Percentiles rank a stretch among this genome's conserved stretches.
phyloP scores from a whole-genome alignment of 53 echinoderm and acorn worm genomes.

The Temnopleurus reevesii region DNA sequence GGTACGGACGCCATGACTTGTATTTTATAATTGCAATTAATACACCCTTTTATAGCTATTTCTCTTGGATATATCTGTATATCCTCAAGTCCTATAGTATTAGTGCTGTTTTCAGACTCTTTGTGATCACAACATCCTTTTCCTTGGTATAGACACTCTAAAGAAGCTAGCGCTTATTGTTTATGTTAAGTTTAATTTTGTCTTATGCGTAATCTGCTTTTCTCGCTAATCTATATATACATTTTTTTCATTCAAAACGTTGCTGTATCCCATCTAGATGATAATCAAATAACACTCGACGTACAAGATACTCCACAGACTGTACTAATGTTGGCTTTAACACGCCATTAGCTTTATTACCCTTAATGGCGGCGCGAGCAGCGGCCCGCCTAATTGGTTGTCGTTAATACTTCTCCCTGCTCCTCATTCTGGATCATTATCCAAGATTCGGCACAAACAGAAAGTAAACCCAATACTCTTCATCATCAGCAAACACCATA shows the following conservation, averaged over 20 bases:
- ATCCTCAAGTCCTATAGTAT: too few species aligned
- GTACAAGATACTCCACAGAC: neutral
- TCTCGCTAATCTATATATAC: neutral
- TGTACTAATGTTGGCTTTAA: slow-evolving; percentile 57
- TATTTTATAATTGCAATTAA: too few species aligned
- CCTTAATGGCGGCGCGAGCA: slow-evolving; percentile 29
- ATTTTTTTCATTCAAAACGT: slow-evolving; percentile 14
- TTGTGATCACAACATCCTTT: too few species aligned
- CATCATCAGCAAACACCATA: neutral
- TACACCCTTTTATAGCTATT: too few species aligned
- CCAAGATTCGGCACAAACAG: slow-evolving; percentile 26
- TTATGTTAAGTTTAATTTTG: too few species aligned
- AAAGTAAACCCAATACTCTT: neutral
- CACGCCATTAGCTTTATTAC: slow-evolving; percentile 48
- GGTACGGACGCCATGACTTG: too few species aligned
- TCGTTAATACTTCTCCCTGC: neutral
- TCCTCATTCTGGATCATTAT: neutral
- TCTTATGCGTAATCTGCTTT: neutral
- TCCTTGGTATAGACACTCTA: too few species aligned
- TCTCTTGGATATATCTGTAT: too few species aligned
- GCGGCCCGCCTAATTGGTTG: slow-evolving; percentile 50
- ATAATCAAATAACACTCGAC: slow-evolving; percentile 41
- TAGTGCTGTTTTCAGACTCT: too few species aligned
- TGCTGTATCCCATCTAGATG: neutral
- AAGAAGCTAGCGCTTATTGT: too few species aligned